Evolutionary conservation across 2,888 invertebrate genomes (phyloP), one percentile per base, ranked within the genome.

Genomic region (Cantharis lateralis): DNA sequence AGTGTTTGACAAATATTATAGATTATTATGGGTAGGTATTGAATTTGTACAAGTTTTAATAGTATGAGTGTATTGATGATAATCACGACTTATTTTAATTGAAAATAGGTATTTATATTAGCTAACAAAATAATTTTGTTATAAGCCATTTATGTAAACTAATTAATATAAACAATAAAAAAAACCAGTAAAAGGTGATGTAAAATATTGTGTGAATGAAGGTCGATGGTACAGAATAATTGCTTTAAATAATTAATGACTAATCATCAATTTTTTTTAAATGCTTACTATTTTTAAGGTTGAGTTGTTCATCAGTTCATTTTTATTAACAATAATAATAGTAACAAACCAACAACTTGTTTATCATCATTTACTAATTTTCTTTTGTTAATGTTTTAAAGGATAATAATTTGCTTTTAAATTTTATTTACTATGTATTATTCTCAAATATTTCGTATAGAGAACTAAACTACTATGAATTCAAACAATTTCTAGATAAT

Each of bases 1-100:
- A 84, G 84, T 84, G 84, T 84, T 83, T 81, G 80, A 85, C 84
- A 84, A 84, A 85, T 84, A 85, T 77, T 74, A 77, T 48, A 48
- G 48, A 48, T 48, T 48, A 48, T 48, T 48, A 48, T 48, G 48
- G 48, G 48, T 48, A 48, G 48, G 48, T 48, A 48, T 48, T 48
- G 48, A 48, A 48, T 48, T 48, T 48, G 48, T 48, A n/a, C n/a
- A 9, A n/a, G 13, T 7, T 48, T 48, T 48, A 48, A 48, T 48
- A 48, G 48, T n/a, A 7, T 1, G 5, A n/a, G n/a, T 48, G 48
- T 48, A 48, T 48, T 48, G 13, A 13, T 48, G n/a, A 48, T 48
- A 48, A 48, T 48, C 48, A 48, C 48, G 48, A 48, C n/a, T 48
- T 48, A 48, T 48, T 48, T 48, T 48, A 48, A 48, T 48, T n/a